These are phyloP conservation scores for Lepisosteus osseus DNA, from an alignment of 2,113 vertebrate genomes.

Conservation along the genomic window DNA sequence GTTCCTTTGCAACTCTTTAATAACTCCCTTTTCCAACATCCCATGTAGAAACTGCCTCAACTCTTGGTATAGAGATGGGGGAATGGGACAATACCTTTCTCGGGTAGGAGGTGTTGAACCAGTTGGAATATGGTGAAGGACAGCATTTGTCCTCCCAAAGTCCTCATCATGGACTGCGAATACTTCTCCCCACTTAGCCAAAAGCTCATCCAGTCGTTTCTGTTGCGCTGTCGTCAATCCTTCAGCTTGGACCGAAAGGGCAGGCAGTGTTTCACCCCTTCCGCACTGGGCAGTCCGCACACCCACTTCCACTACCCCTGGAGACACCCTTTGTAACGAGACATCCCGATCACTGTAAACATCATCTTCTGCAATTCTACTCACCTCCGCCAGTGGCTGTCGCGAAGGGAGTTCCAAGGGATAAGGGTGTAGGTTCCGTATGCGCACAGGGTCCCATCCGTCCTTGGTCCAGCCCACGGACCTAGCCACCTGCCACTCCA, in stretches of 20 bases:
- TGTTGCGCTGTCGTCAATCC: not conserved
- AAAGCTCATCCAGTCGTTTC: not conserved
- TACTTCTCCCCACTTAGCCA: not conserved
- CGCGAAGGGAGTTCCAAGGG: not conserved
- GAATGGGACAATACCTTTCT: too few relatives aligned
- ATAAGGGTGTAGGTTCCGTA: not conserved
- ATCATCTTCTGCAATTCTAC: not conserved
- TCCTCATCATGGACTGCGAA: not conserved
- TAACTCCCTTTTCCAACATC: too few relatives aligned
- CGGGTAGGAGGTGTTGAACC: not conserved
- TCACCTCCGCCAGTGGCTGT: not conserved
- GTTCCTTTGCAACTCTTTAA: too few relatives aligned
- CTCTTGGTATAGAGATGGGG: too few relatives aligned
- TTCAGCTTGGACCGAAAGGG: not conserved
- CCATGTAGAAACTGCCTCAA: too few relatives aligned
- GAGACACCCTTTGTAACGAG: not conserved
- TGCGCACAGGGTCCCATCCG: not conserved
- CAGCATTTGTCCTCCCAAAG: not conserved
- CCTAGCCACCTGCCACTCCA: not conserved
- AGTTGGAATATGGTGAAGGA: not conserved
- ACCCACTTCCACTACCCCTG: not conserved
- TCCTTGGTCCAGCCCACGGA: not conserved
- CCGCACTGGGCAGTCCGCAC: not conserved
- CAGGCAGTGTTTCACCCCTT: not conserved
- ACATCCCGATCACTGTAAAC: not conserved